phyloP scores from a whole-genome alignment of 2,797 vertebrate species.

The Tokudaia muenninki region DNA sequence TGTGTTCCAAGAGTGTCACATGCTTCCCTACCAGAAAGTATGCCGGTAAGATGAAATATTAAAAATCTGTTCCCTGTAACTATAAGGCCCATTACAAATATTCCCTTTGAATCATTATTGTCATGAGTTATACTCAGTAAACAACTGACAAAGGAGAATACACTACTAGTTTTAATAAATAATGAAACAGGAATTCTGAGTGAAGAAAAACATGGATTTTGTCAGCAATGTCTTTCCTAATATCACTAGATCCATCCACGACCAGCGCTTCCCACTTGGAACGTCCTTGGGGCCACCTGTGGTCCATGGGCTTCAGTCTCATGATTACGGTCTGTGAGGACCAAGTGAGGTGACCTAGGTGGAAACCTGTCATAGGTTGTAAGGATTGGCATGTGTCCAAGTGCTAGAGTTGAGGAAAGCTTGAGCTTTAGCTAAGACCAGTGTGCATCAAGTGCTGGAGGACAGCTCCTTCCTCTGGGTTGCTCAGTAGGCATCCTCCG shows the following conservation, averaged over 20 bases:
- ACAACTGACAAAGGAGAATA: background rate
- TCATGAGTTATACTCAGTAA: conserved; percentile 16
- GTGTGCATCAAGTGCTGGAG: background rate
- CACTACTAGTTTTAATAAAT: background rate
- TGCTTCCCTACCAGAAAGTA: conserved; percentile 4
- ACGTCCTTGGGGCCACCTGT: background rate
- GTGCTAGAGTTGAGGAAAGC: background rate
- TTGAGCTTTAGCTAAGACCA: background rate
- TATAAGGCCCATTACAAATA: background rate
- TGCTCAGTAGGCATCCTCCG: background rate
- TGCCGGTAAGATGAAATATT: background rate
- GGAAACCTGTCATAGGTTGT: background rate
- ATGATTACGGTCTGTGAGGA: background rate
- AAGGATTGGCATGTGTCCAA: background rate
- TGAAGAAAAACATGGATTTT: background rate
- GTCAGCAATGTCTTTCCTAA: conserved; percentile 17
- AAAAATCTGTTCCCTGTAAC: background rate
- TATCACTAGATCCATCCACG: background rate
- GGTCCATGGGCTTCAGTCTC: background rate
- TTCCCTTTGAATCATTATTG: conserved; percentile 7
- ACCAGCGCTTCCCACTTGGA: background rate
- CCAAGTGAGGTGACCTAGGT: background rate
- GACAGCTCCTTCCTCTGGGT: background rate
- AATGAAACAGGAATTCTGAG: background rate
- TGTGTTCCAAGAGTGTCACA: background rate